Evolutionary conservation across 2,113 vertebrate species (phyloP), one percentile per base, ranked within the genome.

Genomic region (Pogonocichla stellata): DNA sequence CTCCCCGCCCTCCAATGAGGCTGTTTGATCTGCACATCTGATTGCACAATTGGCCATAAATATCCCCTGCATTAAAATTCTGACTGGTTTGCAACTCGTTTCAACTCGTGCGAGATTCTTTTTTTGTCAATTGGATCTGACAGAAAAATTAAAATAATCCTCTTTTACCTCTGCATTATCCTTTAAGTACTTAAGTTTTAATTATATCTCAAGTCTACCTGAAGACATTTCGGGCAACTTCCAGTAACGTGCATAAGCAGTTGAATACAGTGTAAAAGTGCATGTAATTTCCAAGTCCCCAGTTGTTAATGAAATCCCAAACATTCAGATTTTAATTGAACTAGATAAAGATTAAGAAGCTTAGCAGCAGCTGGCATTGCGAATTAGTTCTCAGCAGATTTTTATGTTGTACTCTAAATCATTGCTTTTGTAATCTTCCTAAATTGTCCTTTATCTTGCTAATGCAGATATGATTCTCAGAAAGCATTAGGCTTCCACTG

Each of bases 241-340:
- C 94, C 94, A 80, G 31, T 28, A 81, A 66, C 11, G 89, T 79
- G 90, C 79, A 69, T 85, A 96, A 81, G 96, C 93, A 60, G 43
- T 19, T 66, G 94, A 95, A 70, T 75, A 85, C 81, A 60, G 96
- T 69, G 92, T 96, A 96, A 93, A 90, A 96, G 94, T 48, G 61
- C 88, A 90, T 97, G 98, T 97, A 96, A 97, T 98, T 98, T 97
- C 93, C 96, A 97, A 97, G 91, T 98, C 98, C 97, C 97, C 50
- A 90, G 97, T 97, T 97, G 98, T 97, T 98, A 98, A 98, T 98
- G 97, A 98, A 98, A 98, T 98, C 98, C 98, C 97, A 97, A 98
- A 98, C 98, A 97, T 97, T 98, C 97, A 95, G 98, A 97, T 98
- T 98, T 98, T 98, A 98, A 98, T 98, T 98, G 98, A 98, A 98